Conservation (phyloP, 2,113 vertebrate species). For the Chloebia gouldiae region DNA sequence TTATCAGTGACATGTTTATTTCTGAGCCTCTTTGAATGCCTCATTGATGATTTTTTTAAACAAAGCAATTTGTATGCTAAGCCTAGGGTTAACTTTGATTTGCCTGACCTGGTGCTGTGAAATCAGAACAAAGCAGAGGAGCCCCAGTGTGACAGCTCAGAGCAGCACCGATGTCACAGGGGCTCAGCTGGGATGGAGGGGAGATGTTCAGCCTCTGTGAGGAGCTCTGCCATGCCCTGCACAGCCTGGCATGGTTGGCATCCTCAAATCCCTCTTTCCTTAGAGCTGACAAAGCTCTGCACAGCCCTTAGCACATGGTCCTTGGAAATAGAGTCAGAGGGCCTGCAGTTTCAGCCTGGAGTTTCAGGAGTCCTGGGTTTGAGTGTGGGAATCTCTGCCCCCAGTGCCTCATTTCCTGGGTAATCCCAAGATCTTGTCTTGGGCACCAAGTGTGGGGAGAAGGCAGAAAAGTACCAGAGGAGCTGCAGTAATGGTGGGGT, state of each 20-base stretch:
- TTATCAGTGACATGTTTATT: background rate
- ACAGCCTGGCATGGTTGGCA: accelerated
- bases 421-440: background rate
- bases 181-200: background rate
- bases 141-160: background rate
- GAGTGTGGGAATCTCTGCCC: background rate
- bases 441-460: background rate
- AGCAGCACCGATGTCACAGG: background rate
- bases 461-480: background rate
- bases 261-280: background rate
- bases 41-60: background rate
- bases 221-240: background rate
- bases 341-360: background rate
- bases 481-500: background rate
- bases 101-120: background rate
- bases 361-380: accelerated
- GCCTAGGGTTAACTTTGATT: background rate
- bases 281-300: background rate
- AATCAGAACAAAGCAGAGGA: background rate
- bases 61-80: background rate
- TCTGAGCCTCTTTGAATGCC: background rate
- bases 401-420: background rate
- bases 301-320: accelerated
- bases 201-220: accelerated
- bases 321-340: background rate